These are phyloP conservation scores for Agrochola litura DNA, from an alignment of 2,888 invertebrate genomes.

Conservation along the genomic window DNA sequence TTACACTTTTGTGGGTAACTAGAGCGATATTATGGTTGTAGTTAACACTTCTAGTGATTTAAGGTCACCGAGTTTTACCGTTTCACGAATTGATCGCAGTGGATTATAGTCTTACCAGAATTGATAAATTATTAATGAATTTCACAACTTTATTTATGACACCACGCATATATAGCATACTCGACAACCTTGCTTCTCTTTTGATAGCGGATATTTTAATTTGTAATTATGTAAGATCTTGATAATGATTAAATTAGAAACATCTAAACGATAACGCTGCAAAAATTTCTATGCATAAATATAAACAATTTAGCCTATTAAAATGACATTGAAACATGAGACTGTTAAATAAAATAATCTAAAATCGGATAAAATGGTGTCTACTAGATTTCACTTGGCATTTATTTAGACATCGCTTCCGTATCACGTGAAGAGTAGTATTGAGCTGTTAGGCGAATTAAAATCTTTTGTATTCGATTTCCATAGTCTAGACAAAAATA, in stretches of 20 bases:
- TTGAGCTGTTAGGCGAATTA: conserved; percentile 28
- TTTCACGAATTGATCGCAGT: conserved; percentile 13
- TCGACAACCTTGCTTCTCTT: conserved; percentile 54
- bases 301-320: background rate
- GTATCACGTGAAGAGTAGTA: conserved; percentile 40
- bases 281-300: conserved; percentile 9
- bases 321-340: conserved; percentile 12
- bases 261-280: background rate
- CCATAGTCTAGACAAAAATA: conserved; percentile 19
- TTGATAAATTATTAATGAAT: conserved; percentile 59
- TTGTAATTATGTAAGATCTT: conserved; percentile 43
- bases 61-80: conserved; percentile 50
- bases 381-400: conserved; percentile 55
- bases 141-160: conserved; percentile 58
- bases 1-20: conserved; percentile 86
- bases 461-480: conserved; percentile 41
- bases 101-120: conserved; percentile 26
- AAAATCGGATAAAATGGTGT: conserved; percentile 1
- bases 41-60: conserved; percentile 29
- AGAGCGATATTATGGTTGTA: conserved; percentile 80
- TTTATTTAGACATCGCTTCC: conserved; percentile 53
- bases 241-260: conserved; percentile 6
- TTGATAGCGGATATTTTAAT: conserved; percentile 41
- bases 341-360: conserved; percentile 1
- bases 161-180: conserved; percentile 2